A percentile compares a stretch with the other conserved stretches of the same genome.
Evolutionary conservation across 2,888 invertebrate species (phyloP).

Genomic region (Limnephilus lunatus): DNA sequence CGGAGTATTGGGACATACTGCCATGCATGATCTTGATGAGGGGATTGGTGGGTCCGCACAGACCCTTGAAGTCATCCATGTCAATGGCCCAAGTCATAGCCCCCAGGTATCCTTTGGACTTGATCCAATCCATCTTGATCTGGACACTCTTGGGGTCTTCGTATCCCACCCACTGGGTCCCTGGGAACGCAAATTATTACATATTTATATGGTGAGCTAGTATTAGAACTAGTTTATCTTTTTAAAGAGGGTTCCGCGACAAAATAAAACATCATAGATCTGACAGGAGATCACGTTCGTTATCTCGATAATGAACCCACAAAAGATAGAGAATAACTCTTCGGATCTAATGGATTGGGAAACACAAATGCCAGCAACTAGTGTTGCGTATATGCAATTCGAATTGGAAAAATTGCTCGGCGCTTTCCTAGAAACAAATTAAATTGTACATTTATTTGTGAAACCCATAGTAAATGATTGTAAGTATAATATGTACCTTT

Average conservation of each 20-base stretch:
- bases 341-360: too few species aligned
- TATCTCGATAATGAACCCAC: too few species aligned
- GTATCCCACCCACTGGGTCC: constrained; percentile 93
- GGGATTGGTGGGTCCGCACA: constrained; percentile 88
- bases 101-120: constrained; percentile 88
- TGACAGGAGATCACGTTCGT: too few species aligned
- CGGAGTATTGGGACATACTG: constrained; percentile 83
- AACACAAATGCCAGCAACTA: too few species aligned
- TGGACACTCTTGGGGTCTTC: constrained; percentile 89
- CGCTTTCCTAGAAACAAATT: too few species aligned
- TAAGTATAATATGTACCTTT: constrained; percentile 77
- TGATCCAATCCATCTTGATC: constrained; percentile 94
- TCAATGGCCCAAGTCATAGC: constrained; percentile 96
- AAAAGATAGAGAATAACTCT: too few species aligned
- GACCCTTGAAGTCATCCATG: constrained; percentile 92
- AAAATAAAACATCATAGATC: too few species aligned
- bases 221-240: background rate
- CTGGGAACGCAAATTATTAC: constrained; percentile 68
- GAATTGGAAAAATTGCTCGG: too few species aligned
- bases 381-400: too few species aligned
- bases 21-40: constrained; percentile 85
- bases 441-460: too few species aligned
- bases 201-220: too few species aligned
- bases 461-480: too few species aligned
- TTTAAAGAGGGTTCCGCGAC: background rate